Percentiles rank a stretch among this genome's conserved stretches.
Evolutionary conservation across 1,140 invertebrate species (phyloP).

Genomic region (Neodiprion virginianus): DNA sequence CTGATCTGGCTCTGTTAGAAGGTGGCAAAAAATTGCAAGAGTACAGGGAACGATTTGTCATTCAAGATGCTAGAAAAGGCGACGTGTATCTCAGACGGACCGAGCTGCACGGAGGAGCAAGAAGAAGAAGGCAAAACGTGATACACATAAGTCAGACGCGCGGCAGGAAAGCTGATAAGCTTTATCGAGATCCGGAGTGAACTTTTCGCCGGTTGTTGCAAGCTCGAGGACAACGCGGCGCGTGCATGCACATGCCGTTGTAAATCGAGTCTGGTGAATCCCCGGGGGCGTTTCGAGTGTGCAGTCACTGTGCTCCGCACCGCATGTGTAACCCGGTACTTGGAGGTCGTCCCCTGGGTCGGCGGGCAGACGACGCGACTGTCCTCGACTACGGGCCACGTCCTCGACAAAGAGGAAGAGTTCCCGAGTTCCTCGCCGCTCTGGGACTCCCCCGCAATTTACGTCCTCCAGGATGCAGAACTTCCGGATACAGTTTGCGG

Average conservation of each 20-base stretch:
- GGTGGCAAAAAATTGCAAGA: too few relatives aligned
- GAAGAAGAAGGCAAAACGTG: background rate
- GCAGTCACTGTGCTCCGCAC: too few relatives aligned
- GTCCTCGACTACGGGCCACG: background rate
- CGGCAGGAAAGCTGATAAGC: background rate
- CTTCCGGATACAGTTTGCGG: too few relatives aligned
- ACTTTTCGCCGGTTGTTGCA: background rate
- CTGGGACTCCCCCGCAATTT: too few relatives aligned
- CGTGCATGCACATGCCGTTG: too few relatives aligned
- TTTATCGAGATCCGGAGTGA: constrained; percentile 3
- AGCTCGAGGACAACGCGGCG: too few relatives aligned
- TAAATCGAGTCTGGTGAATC: background rate
- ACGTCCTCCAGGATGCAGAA: too few relatives aligned
- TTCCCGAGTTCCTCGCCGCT: too few relatives aligned
- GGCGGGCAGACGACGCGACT: background rate
- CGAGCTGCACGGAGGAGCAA: background rate
- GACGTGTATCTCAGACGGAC: too few relatives aligned
- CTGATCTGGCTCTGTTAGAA: too few relatives aligned
- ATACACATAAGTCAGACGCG: background rate
- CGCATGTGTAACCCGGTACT: background rate
- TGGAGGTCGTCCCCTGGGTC: background rate
- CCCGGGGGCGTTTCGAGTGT: background rate
- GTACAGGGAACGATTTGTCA: background rate
- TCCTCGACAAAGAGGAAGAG: background rate
- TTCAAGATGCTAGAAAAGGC: background rate